Evolutionary conservation across 2,113 vertebrate genomes (phyloP), one percentile per base, ranked within the genome.

Genomic region (Ctenomys sociabilis): DNA sequence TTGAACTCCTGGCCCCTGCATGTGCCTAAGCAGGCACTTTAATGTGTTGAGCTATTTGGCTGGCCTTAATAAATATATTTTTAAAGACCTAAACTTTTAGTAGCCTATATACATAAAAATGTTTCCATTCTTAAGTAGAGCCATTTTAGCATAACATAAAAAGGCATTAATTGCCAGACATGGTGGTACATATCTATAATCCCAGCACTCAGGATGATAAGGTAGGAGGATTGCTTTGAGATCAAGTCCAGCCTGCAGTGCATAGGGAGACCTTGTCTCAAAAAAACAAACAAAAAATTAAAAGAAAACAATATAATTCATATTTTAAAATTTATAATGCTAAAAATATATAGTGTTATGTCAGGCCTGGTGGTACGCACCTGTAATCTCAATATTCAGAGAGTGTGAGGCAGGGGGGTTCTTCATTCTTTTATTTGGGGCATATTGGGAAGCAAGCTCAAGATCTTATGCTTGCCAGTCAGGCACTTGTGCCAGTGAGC

Each of bases 71-170:
- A 49, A 49, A 11, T 54, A 54, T 13, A 54, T 54, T 57, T 57
- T 57, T 57, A 17, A 63, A 88, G 49, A 30, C 11, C 70, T 21
- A 70, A 43, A 49, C 66, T 61, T 91, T 24, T 49, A 37, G 19
- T 82, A 68, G 28, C 8, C 57, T 66, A 80, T 22, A 66, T 91
- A 45, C 11, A 75, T 88, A 85, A 95, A 91, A 91, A 73, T 93
- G 80, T 91, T 87, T 1, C 72, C 61, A 90, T 35, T 35, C 10
- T 93, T 93, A 6, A 16, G 28, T 82, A 63, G 52, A 11, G 26
- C 61, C 37, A 70, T 73, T 84, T 92, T 90, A 49, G 88, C 32
- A 49, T 45, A 83, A 40, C 9, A 78, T 86, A 57, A 80, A 87
- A 78, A 86, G 73, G 6, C 37, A 80, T 35, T 85, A 32, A 81